Evolutionary conservation across 2,888 invertebrate genomes (phyloP), one percentile per base, ranked within the genome.

Genomic region (Diachrysia chrysitis): DNA sequence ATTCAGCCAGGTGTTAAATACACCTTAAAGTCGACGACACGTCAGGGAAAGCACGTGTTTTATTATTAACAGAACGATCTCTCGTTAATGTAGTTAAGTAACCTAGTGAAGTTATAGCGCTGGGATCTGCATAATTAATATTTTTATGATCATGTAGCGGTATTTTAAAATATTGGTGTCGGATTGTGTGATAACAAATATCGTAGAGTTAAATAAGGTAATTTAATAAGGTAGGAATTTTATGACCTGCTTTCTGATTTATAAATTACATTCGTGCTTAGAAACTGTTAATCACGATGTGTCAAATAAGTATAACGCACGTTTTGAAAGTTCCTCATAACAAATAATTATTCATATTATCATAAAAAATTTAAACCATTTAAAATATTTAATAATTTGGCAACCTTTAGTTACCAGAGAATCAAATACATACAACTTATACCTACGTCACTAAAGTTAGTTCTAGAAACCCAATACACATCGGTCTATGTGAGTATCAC

Each of bases 71-170:
- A 81, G 81, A 75, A 79, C 81, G 21, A 35, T n/a, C 53, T 46
- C 48, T 62, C 54, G 63, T 59, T 69, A 58, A 35, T 57, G 66
- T 69, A 72, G 68, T 64, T 75, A 74, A 65, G 67, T 63, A 67
- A 58, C 67, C 62, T 55, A 71, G 79, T 77, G 56, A 71, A 76
- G 69, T 67, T 62, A 71, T 68, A 56, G 67, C 42, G 56, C 54
- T 10, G 61, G 58, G 59, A 79, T 79, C 71, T 58, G 58, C 76
- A 81, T 81, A 81, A 79, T 78, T 81, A 72, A 79, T 81, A 69
- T 35, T 51, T 73, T 70, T 65, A 68, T 65, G 75, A 63, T 66
- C 59, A 63, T 35, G 29, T 78, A 78, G 56, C 74, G 63, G 69
- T 78, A 67, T 67, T 74, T 64, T 55, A 60, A 61, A 58, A 55